phyloP scores from a whole-genome alignment of 2,888 invertebrate species.

The Melanotus villosus region DNA sequence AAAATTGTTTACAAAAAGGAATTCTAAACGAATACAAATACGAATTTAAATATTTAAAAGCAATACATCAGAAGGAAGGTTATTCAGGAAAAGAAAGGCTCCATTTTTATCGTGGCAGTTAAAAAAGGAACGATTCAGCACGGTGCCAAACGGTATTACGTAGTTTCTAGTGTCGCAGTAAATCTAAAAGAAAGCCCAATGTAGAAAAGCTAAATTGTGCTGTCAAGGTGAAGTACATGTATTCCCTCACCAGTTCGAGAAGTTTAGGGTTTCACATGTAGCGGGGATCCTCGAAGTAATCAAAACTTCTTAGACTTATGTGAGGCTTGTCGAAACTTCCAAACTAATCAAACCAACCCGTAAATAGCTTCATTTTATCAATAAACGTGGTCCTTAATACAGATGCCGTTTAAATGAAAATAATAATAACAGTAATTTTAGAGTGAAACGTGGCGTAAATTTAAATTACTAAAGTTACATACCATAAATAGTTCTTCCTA shows the following conservation, averaged over 20 bases:
- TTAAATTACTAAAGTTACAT: too few relatives aligned
- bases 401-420: slow-evolving; percentile 12
- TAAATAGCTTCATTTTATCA: slow-evolving; percentile 31
- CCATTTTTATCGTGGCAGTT: too few relatives aligned
- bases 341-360: slow-evolving; percentile 44
- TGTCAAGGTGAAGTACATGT: slow-evolving; percentile 44
- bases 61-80: too few relatives aligned
- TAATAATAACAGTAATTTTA: not conserved
- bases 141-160: slow-evolving; percentile 8
- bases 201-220: slow-evolving; percentile 45
- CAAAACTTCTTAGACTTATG: slow-evolving; percentile 44
- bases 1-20: too few relatives aligned
- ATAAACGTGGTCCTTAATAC: too few relatives aligned
- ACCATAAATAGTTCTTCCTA: too few relatives aligned
- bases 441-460: not conserved
- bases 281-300: slow-evolving; percentile 42
- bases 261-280: slow-evolving; percentile 41
- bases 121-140: too few relatives aligned
- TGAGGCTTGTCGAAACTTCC: slow-evolving; percentile 37
- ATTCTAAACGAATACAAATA: too few relatives aligned
- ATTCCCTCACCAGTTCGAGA: slow-evolving; percentile 37
- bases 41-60: too few relatives aligned
- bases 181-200: slow-evolving; percentile 35
- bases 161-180: slow-evolving; percentile 31
- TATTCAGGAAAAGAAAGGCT: too few relatives aligned